phyloP scores from a whole-genome alignment of 1,140 invertebrate species.

The Tetramorium parvispinum region DNA sequence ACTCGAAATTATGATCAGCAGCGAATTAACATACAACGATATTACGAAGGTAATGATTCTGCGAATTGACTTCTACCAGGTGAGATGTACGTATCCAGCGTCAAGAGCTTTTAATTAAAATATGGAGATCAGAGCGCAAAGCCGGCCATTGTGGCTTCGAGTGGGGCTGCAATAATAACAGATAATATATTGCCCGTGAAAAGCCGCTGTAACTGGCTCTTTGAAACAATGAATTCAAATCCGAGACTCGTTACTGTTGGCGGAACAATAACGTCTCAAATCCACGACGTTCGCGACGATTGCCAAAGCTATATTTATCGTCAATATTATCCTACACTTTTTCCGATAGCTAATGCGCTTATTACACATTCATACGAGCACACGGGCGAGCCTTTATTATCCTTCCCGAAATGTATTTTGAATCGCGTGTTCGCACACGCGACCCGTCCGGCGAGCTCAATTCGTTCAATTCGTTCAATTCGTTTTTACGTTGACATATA shows the following conservation, averaged over 20 bases:
- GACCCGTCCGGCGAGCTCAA: background rate
- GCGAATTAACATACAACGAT: slow-evolving; percentile 6
- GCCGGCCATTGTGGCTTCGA: slow-evolving; percentile 80
- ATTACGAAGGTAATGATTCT: slow-evolving; percentile 21
- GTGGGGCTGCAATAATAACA: slow-evolving; percentile 83
- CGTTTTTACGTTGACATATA: slow-evolving; percentile 34
- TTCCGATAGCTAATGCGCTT: slow-evolving; percentile 35
- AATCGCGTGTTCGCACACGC: background rate
- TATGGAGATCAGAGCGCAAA: slow-evolving; percentile 82
- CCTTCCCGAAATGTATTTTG: background rate
- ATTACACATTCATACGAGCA: slow-evolving; percentile 19
- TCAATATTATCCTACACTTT: slow-evolving; percentile 49
- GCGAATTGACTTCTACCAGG: slow-evolving; percentile 41
- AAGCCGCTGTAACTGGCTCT: slow-evolving; percentile 78
- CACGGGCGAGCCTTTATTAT: too few relatives aligned
- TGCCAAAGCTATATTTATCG: slow-evolving; percentile 46
- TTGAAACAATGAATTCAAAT: slow-evolving; percentile 83
- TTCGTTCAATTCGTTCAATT: slow-evolving; percentile 27
- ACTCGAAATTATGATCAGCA: slow-evolving; percentile 21
- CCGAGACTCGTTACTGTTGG: slow-evolving; percentile 77
- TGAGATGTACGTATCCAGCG: slow-evolving; percentile 44
- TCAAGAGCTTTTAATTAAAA: slow-evolving; percentile 83
- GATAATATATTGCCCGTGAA: slow-evolving; percentile 82
- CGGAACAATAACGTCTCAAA: slow-evolving; percentile 78
- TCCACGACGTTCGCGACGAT: slow-evolving; percentile 42